Conservation (phyloP, 1,140 invertebrate species). For the Notospermus geniculatus region DNA sequence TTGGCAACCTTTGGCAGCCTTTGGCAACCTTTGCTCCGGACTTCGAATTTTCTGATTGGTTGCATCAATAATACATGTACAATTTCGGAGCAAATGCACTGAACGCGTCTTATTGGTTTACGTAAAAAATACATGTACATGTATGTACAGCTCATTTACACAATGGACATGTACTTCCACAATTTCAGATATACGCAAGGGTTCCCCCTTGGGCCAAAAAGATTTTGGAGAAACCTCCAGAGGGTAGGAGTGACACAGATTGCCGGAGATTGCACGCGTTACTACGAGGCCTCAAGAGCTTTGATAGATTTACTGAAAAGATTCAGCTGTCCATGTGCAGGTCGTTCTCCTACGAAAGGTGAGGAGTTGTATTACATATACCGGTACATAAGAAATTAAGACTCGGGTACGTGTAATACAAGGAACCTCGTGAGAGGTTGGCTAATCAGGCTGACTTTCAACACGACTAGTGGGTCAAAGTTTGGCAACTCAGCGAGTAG, state of each 20-base stretch:
- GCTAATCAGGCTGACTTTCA: neutral
- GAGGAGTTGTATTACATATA: neutral
- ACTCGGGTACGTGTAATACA: neutral
- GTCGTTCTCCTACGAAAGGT: slow-evolving; percentile 35
- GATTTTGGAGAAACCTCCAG: slow-evolving; percentile 30
- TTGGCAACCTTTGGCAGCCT: neutral
- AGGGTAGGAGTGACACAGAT: slow-evolving; percentile 30
- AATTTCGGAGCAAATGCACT: neutral
- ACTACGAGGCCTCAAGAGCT: slow-evolving; percentile 37
- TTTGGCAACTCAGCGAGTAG: neutral
- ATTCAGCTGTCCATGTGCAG: slow-evolving; percentile 44
- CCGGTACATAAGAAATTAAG: neutral
- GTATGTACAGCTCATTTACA: no score
- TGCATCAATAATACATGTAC: neutral
- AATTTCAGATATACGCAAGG: slow-evolving; percentile 30
- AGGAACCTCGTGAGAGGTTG: neutral
- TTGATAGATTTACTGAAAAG: slow-evolving; percentile 46
- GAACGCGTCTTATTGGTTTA: neutral
- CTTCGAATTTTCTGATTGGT: neutral
- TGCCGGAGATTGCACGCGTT: slow-evolving; percentile 40
- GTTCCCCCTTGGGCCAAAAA: slow-evolving; percentile 39
- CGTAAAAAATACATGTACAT: neutral
- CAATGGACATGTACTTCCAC: no score
- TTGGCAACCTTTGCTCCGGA: neutral
- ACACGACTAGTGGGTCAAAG: neutral